Evolutionary conservation across 2,113 vertebrate species (phyloP).

Genomic region (Diadophis punctatus): DNA sequence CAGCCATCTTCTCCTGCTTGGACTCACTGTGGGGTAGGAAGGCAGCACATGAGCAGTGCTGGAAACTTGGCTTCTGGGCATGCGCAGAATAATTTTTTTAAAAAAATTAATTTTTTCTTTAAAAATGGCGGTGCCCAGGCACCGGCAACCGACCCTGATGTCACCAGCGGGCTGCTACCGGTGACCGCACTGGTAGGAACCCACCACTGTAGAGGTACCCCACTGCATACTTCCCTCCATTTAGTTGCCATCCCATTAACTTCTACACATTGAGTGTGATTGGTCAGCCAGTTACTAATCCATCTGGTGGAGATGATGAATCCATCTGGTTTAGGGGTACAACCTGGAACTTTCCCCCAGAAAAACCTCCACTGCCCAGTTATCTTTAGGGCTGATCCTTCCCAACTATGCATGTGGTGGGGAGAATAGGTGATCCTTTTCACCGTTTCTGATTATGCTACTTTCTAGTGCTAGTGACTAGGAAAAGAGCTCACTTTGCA

Average conservation of each 20-base stretch:
- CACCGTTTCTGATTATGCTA: background rate
- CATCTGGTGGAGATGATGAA: background rate
- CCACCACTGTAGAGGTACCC: no score
- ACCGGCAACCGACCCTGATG: no score
- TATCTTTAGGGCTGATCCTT: background rate
- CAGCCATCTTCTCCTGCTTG: no score
- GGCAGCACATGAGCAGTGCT: no score
- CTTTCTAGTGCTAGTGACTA: background rate
- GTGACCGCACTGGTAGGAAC: no score
- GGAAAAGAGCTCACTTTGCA: background rate
- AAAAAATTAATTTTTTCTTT: no score
- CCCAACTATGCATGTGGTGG: background rate
- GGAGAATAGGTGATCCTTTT: accelerated
- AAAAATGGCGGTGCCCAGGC: no score
- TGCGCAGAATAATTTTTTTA: no score
- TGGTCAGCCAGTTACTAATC: background rate
- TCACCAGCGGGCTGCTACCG: no score
- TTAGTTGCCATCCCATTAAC: background rate
- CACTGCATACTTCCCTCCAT: background rate
- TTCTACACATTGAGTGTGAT: background rate
- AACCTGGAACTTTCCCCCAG: background rate
- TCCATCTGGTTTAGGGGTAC: background rate
- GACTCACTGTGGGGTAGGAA: no score
- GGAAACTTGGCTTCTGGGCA: no score
- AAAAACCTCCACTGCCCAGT: background rate